Percentiles rank a stretch among this genome's conserved stretches.
phyloP scores from a whole-genome alignment of 2,113 vertebrate genomes.

The Tenrec ecaudatus region DNA sequence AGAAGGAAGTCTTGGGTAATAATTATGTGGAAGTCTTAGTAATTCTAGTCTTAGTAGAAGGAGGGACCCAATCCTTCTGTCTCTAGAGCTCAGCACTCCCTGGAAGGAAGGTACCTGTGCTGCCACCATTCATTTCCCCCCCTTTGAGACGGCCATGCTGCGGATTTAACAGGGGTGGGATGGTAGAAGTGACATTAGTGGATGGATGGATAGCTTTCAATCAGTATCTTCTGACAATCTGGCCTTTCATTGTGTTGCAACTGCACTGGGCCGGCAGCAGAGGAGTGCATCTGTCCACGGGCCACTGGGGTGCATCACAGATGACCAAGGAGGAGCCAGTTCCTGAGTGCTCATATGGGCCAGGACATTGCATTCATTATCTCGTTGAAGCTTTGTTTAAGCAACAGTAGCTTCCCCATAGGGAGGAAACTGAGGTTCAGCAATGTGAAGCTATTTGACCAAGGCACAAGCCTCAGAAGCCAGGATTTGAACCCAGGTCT shows the following conservation, averaged over 20 bases:
- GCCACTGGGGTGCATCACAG: background rate
- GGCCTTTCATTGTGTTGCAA: background rate
- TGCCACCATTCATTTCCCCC: background rate
- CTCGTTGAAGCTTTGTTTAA: background rate
- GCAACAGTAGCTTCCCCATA: background rate
- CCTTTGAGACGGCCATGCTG: background rate
- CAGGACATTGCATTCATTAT: background rate
- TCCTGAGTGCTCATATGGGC: rapidly evolving
- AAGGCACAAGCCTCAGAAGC: background rate
- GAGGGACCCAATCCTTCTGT: background rate
- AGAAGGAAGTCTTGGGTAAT: background rate
- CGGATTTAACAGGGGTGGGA: background rate
- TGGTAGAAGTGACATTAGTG: background rate
- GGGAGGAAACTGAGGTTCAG: constrained; percentile 28
- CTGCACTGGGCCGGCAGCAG: too few relatives aligned
- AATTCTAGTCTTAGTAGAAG: background rate
- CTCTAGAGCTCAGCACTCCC: background rate
- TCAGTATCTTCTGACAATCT: background rate
- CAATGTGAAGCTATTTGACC: background rate
- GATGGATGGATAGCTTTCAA: background rate
- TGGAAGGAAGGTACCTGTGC: background rate
- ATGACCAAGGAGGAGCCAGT: background rate
- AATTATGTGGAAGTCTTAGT: background rate
- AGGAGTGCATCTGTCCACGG: background rate
- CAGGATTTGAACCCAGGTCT: background rate